Evolutionary conservation across 1,140 invertebrate species (phyloP), one percentile per base, ranked within the genome.

Genomic region (Armadillidium nasatum): DNA sequence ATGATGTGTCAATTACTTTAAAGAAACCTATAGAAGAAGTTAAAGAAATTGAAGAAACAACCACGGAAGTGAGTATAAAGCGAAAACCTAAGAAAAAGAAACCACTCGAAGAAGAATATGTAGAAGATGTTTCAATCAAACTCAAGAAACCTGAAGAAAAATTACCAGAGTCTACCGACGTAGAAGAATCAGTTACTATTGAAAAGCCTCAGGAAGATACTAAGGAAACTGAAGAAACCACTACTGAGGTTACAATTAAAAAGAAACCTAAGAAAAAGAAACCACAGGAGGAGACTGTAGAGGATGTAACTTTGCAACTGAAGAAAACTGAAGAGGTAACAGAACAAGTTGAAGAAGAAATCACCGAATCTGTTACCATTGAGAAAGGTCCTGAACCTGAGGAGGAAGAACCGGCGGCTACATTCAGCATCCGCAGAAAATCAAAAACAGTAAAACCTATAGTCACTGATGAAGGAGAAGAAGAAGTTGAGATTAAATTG

Each of bases 21-120:
- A 78, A 71, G 71, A 76, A 78, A 60, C 71, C 60, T 6, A 72
- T 44, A 46, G 66, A 78, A 71, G 74, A 77, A 67, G 67, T 50
- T 44, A 82, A 83, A 77, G 78, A 81, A 81, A 77, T 80, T 4
- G 80, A 72, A 60, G 50, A 79, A 74, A 72, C 11, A 23, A 72
- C 68, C 22, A 46, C 75, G 60, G 54, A 72, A 70, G 73, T 80
- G 22, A 60, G 72, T 7, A 75, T 80, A 4, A 79, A 71, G 76
- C 76, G 67, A 84, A 87, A 82, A 83, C 83, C 44, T 82, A 79
- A 73, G 54, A 77, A 76, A 69, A 81, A 79, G 46, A 22, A 70
- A 44, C 72, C 71, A 9, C 71, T 70, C n/a, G 75, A 46, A 50
- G 76, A 82, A 68, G 73, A 76, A 60, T 23, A 68, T 33, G 73